Base-by-base conservation (phyloP, 30 jellyfish, hydroid and myxozoan genomes). In the Pelagia noctiluca region DNA sequence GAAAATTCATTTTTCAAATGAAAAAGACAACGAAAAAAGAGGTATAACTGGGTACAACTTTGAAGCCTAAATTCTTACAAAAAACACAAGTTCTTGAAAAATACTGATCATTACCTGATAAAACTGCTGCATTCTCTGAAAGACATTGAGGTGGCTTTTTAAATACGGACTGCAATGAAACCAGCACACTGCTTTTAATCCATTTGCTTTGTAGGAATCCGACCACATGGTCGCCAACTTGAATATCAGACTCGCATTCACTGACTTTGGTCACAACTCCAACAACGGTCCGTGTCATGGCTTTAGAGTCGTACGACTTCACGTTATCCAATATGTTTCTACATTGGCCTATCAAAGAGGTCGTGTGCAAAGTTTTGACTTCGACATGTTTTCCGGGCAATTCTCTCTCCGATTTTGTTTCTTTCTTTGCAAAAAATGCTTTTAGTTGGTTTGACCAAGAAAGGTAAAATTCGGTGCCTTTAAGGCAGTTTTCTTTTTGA, bases 361-460 rank as follows among this genome's bases (percentile, higher is more conserved):
- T 54, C 11, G 62, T 28, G 36, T 52, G 76, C 28, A 22, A 16
- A 33, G 38, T 53, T 54, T 10, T 53, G 22, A 76, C 26, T 5
- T 76, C 88, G 23, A 57, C 88, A 7, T 16, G 5, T 35, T 66
- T 71, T 21, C 50, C 77, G 3, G 30, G 33, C 18, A 34, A n/a
- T 22, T 26, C 2, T 16, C 47, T 1, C 2, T 28, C 3, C 2
- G 60, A 50, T 21, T 32, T 2, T 11, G 28, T 1, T 22, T 35
- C 11, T 36, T 32, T 71, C 36, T 82, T 82, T 21, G 54, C 8
- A 7, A 31, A 42, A 37, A 67, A 67, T 3, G 42, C 26, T 22
- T 67, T 35, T 16, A 67, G 48, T 32, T 34, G 31, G 12, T 26
- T 31, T 38, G 92, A 82, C 92, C 92, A 82, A 7, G 92, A 53